A percentile compares a stretch with the other conserved stretches of the same genome.
These are phyloP conservation scores for Montipora efflorescens DNA, from an alignment of 64 coral and sea anemone species.

Conservation along the genomic window DNA sequence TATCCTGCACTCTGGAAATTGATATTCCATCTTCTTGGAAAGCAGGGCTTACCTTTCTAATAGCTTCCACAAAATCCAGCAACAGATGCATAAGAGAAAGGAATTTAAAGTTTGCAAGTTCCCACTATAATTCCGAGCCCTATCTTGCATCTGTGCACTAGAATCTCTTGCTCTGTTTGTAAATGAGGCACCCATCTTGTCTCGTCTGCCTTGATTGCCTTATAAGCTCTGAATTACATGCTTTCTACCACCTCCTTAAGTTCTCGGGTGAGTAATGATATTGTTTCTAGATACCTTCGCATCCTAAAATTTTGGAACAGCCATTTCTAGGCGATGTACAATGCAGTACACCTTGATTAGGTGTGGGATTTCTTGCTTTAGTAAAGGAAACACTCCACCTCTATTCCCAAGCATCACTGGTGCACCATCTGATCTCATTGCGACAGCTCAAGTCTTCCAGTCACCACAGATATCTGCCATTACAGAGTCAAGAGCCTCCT, in stretches of 20 bases:
- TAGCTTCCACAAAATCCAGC: slow-evolving; percentile 63
- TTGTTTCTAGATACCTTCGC: slow-evolving; percentile 65
- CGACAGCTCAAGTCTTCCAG: slow-evolving; percentile 53
- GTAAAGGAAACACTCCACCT: slow-evolving; percentile 60
- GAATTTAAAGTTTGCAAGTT: slow-evolving; percentile 61
- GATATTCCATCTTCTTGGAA: slow-evolving; percentile 80
- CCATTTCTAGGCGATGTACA: slow-evolving; percentile 71
- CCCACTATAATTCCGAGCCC: slow-evolving; percentile 57
- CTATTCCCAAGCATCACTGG: slow-evolving; percentile 65
- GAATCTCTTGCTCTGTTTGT: slow-evolving; percentile 68
- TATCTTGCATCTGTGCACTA: slow-evolving; percentile 59
- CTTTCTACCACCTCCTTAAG: slow-evolving; percentile 61
- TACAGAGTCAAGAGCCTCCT: slow-evolving; percentile 50
- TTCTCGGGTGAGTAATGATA: slow-evolving; percentile 68
- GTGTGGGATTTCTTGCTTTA: slow-evolving; percentile 62
- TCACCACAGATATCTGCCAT: slow-evolving; percentile 51
- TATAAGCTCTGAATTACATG: slow-evolving; percentile 60
- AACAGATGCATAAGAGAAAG: slow-evolving; percentile 48
- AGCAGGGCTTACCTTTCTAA: slow-evolving; percentile 71
- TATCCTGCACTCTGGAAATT: slow-evolving; percentile 74
- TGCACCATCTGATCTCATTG: slow-evolving; percentile 73
- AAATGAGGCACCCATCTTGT: slow-evolving; percentile 67
- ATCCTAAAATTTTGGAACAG: slow-evolving; percentile 68
- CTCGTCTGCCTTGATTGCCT: slow-evolving; percentile 63
- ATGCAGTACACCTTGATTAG: slow-evolving; percentile 55